Evolutionary conservation across 2,797 vertebrate genomes (phyloP), one percentile per base, ranked within the genome.

Genomic region (Octomys mimax): DNA sequence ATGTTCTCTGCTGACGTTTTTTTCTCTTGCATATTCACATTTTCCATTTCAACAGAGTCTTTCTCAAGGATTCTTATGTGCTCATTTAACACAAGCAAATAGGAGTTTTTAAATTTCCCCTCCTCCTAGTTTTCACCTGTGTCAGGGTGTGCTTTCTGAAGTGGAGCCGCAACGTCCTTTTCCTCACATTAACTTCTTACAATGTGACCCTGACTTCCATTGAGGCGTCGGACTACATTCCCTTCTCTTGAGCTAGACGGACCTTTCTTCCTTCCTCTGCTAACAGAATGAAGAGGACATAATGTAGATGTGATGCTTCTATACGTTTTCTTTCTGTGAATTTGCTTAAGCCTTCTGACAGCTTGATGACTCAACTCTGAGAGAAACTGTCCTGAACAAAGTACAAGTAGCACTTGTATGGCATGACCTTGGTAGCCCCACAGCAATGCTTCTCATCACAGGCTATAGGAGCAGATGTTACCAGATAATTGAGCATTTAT

Each of bases 211-310:
- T 39, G 26, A 77, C 22, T 33, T 26, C 18, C 19, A 21, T 26
- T 42, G 52, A 46, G 4, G 26, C 3, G 4, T 14, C 3, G 11
- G 31, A 42, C 6, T 1, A 6, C 24, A 8, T 49, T 18, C 4
- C 11, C 49, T 11, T n/a, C 42, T 46, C 16, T 31, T 61, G 33
- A 49, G 1, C 33, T 21, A 12, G 11, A 49, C 26, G 24, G 18
- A 64, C 46, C 52, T 77, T 57, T 22, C 54, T n/a, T 22, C 64
- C 13, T 64, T 4, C 49, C 2, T 78, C 39, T 11, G 16, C 33
- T 57, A 66, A 57, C 39, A 64, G 24, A 57, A 49, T 13, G 61
- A 19, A 22, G 33, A 93, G 11, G 22, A 46, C 13, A 5, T 28
- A 33, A 13, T 42, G 18, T 21, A 18, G 24, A 39, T 24, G 6